A percentile compares a stretch with the other conserved stretches of the same genome.
Evolutionary conservation across 2,113 vertebrate species (phyloP).

Genomic region (Phalacrocorax pelagicus): DNA sequence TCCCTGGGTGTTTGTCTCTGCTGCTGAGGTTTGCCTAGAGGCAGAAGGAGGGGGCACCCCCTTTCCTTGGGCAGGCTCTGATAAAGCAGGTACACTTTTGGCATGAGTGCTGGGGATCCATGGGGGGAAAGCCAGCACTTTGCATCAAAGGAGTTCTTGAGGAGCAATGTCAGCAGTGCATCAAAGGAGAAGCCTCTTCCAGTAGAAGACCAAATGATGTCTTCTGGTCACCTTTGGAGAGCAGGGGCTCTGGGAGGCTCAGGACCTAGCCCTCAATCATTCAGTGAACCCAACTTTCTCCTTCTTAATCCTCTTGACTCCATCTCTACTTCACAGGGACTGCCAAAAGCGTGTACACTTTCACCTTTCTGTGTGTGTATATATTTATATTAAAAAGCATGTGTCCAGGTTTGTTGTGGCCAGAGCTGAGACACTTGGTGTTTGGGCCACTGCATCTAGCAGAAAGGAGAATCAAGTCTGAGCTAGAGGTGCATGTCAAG

Average conservation of each 20-base stretch:
- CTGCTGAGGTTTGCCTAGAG: neutral
- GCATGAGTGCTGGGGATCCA: neutral
- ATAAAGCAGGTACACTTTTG: neutral
- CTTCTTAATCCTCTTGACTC: neutral
- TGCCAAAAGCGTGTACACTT: neutral
- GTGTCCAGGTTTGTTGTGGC: neutral
- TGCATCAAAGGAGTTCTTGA: neutral
- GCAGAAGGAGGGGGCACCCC: neutral
- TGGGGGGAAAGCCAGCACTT: neutral
- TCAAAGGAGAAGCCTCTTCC: neutral
- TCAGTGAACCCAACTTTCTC: neutral
- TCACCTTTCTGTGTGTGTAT: neutral
- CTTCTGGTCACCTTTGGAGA: neutral
- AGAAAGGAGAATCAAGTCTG: neutral
- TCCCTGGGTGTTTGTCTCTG: neutral
- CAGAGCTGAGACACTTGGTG: neutral
- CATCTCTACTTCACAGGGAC: neutral
- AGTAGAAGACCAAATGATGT: neutral
- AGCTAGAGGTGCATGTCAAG: neutral
- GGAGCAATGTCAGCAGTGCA: neutral
- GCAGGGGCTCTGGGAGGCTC: neutral
- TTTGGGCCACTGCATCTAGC: neutral
- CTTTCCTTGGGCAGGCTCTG: neutral
- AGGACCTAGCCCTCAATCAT: neutral
- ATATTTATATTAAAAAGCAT: no score